Evolutionary conservation across 2,888 invertebrate genomes (phyloP).

Genomic region (Tetropium fuscum): DNA sequence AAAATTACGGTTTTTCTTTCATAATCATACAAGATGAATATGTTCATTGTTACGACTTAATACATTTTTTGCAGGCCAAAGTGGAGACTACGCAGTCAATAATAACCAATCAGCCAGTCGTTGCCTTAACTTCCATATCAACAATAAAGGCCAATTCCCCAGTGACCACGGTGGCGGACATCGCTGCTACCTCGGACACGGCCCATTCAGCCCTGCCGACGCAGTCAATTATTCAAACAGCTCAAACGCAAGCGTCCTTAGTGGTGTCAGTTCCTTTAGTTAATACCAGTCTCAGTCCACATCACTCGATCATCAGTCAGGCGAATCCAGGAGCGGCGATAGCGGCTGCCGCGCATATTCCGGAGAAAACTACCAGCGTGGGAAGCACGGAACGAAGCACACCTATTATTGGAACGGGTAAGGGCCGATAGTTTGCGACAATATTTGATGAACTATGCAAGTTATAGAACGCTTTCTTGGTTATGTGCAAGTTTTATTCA

Average conservation of each 20-base stretch:
- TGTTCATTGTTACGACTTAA: not conserved
- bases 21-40: too few relatives aligned
- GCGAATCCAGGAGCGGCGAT: constrained; percentile 47
- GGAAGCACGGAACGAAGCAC: constrained; percentile 36
- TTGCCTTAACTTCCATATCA: constrained; percentile 59
- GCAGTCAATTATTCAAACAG: constrained; percentile 45
- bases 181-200: constrained; percentile 20
- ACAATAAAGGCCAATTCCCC: constrained; percentile 49
- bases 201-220: constrained; percentile 36
- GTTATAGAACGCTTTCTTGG: too few relatives aligned
- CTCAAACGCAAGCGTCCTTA: constrained; percentile 59
- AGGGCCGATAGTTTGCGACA: too few relatives aligned
- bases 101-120: constrained; percentile 57
- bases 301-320: constrained; percentile 58
- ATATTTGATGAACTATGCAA: too few relatives aligned
- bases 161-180: constrained; percentile 35
- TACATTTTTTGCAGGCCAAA: constrained; percentile 46
- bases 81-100: constrained; percentile 57
- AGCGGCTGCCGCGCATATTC: constrained; percentile 43
- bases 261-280: constrained; percentile 76
- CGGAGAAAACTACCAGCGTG: constrained; percentile 32
- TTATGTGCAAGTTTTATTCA: too few relatives aligned
- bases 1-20: too few relatives aligned
- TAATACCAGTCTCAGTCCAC: constrained; percentile 65
- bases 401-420: constrained; percentile 36